Base-by-base conservation (phyloP, 1,140 invertebrate genomes). In the Saccostrea cuccullata region DNA sequence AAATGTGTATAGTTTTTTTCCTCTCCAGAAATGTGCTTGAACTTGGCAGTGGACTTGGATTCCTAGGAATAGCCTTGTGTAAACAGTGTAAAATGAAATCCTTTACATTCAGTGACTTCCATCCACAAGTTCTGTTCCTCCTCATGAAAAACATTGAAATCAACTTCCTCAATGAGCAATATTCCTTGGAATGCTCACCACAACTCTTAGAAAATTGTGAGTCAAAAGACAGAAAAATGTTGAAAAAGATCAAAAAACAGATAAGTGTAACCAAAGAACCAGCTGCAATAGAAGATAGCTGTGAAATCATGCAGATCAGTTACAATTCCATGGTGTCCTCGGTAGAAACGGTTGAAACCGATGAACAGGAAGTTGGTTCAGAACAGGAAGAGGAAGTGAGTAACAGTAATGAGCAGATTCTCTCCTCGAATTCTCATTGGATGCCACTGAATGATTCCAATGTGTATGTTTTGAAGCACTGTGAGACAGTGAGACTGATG, bases 41-140 rank as follows among this genome's bases (percentile, higher is more conserved):
- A 84, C 90, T 94, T 30, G 94, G 94, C 11, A 91, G 93, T 93
- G 94, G 94, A 20, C 89, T 94, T 56, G 94, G 94, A 9, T 88
- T 94, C 36, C 93, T 93, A 9, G 94, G 94, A 26, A 90, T 94
- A 15, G 88, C 91, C 17, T 84, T 92, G 0, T 94, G 93, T 89
- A 91, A 90, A 56, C 56, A 87, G 23, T 93, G 93, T 89, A 60
- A 89, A 15, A 73, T 92, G 15, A 88, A 89, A 12, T 90, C 91
- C 26, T 93, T 92, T 87, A 91, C 91, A 30, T 94, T 94, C 64
- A 93, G 90, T 64, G 94, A 94, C 91, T 93, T 92, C 84, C 93
- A 94, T 87, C 88, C 88, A 6, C 91, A 94, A 84, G 94, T 94
- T 20, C 82, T 94, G 2, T 92, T 92, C 67, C 91, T 93, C 36